A percentile compares a stretch with the other conserved stretches of the same genome.
Conservation (phyloP, 2,797 vertebrate genomes). For the Phaenicophaeus curvirostris region DNA sequence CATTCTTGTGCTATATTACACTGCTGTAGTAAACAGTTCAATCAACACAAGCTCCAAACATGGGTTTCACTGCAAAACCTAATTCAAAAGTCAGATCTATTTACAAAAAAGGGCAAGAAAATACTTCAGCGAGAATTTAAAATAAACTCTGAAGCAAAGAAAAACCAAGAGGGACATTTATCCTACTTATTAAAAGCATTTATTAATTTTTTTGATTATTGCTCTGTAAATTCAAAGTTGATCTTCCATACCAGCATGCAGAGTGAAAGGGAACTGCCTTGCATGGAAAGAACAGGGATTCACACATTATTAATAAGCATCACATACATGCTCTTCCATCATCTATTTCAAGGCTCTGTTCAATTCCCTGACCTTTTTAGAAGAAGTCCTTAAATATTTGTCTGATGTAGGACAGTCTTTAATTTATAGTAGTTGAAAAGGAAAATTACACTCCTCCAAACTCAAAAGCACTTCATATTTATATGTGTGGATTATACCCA, state of each 20-base stretch:
- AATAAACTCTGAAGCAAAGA: neutral
- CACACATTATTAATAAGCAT: neutral
- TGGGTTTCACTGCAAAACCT: conserved; percentile 36
- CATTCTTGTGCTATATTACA: conserved; percentile 67
- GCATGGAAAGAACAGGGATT: neutral
- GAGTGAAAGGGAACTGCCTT: neutral
- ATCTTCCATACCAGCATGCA: neutral
- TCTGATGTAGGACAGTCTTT: neutral
- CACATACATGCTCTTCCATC: neutral
- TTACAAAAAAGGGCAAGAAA: neutral
- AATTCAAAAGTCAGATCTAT: conserved; percentile 18
- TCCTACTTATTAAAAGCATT: neutral
- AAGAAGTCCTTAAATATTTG: neutral
- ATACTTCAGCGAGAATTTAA: neutral
- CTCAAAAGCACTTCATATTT: neutral
- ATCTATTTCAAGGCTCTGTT: neutral
- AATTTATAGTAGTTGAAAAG: neutral
- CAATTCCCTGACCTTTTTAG: neutral
- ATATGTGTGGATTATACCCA: neutral
- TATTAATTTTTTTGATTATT: neutral
- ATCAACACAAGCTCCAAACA: conserved; percentile 29
- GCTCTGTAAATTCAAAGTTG: neutral
- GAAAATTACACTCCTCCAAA: neutral
- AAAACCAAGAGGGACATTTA: neutral
- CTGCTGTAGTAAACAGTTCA: conserved; percentile 50